Percentiles rank a stretch among this genome's conserved stretches.
Conservation (phyloP, 2,113 vertebrate species). For the Chamaetylas fuelleborni region DNA sequence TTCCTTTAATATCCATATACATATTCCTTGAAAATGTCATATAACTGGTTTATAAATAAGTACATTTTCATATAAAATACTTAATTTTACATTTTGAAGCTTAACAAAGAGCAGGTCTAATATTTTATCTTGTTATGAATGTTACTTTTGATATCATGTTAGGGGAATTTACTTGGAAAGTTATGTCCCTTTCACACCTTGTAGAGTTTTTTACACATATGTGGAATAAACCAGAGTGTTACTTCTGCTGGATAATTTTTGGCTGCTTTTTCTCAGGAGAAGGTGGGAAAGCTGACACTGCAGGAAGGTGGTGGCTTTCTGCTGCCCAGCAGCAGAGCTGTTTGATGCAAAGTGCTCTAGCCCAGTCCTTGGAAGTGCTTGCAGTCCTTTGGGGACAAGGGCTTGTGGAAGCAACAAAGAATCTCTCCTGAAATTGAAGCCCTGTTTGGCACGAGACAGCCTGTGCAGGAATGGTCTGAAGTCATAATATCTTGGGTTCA, state of each 20-base stretch:
- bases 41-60: background rate
- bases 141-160: background rate
- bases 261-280: background rate
- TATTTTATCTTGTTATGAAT: background rate
- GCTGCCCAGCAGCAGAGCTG: background rate
- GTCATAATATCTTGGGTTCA: background rate
- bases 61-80: background rate
- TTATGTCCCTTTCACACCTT: background rate
- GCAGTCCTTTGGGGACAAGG: background rate
- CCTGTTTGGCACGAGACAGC: background rate
- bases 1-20: background rate
- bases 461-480: background rate
- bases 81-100: background rate
- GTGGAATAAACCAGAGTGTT: background rate
- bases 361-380: background rate
- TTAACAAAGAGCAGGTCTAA: background rate
- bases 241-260: background rate
- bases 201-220: background rate
- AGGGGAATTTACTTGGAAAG: background rate
- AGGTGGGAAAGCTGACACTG: background rate
- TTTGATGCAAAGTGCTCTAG: background rate
- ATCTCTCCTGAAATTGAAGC: background rate
- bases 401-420: background rate
- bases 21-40: background rate
- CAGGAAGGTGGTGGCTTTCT: background rate